Base-by-base conservation (phyloP, 2,797 vertebrate species). In the Fistularia commersonii region DNA sequence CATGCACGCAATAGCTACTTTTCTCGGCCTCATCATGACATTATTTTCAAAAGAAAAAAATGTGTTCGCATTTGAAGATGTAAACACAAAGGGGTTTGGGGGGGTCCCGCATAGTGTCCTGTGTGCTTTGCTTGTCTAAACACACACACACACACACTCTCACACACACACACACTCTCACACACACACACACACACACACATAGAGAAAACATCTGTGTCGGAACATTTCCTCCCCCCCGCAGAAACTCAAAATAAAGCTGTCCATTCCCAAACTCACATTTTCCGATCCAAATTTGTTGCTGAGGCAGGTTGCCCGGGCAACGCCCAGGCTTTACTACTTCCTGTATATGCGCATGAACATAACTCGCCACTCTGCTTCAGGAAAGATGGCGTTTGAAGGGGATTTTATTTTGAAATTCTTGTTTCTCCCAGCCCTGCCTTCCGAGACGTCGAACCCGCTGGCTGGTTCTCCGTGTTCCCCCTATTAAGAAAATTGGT, bases 241-340 rank as follows among this genome's bases (percentile, higher is more conserved):
- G n/a, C n/a, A n/a, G n/a, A 49, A 66, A 68, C 57, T 37, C 62
- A 67, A 79, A 79, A 79, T 76, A 79, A 82, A 74, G 41, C 2
- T n/a, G 1, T 10, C 48, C 10, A 46, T 74, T 78, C 74, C 79
- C 74, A 70, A 79, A 80, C 51, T 62, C 8, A 46, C 43, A 80
- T 72, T 85, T 85, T 87, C 81, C 75, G 61, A 77, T 72, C 82
- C 78, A 82, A 82, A 82, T 77, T 72, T 60, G 68, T 81, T 58
- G 64, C 69, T 78, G 54, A 61, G 56, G 72, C 69, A 68, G 60
- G 69, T 80, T 72, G 57, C 58, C 34, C 56, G 37, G 64, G 40
- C 41, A 45, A 40, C 38, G 9, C n/a, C 35, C 45, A 39, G 63
- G 39, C 45, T 79, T 63, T 66, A 69, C 58, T 54, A 76, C 75